phyloP scores from a whole-genome alignment of 1,140 invertebrate species.

The Drosophila teissieri region DNA sequence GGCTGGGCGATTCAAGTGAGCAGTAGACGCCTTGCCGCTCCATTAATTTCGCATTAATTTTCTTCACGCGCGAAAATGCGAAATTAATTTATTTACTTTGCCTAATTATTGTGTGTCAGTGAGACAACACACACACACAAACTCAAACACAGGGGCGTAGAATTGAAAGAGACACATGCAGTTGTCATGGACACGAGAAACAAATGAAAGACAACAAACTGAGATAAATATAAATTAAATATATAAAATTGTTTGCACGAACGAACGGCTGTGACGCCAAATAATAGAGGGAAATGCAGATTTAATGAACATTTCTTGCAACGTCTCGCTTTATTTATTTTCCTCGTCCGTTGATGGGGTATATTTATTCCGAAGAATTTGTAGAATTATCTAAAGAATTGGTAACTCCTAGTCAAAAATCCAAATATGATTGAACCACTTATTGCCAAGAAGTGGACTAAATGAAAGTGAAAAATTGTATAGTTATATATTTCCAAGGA shows the following conservation, averaged over 20 bases:
- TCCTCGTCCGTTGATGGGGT: too few relatives aligned
- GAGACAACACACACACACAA: not conserved
- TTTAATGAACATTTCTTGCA: slow-evolving; percentile 32
- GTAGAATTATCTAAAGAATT: too few relatives aligned
- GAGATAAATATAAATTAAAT: slow-evolving; percentile 59
- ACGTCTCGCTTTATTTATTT: slow-evolving; percentile 6
- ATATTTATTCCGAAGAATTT: too few relatives aligned
- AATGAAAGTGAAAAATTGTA: not conserved
- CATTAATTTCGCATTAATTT: slow-evolving; percentile 82
- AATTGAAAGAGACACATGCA: slow-evolving; percentile 45
- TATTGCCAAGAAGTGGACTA: too few relatives aligned
- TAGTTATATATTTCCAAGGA: not conserved
- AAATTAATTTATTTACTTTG: slow-evolving; percentile 81
- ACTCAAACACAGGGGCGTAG: slow-evolving; percentile 7
- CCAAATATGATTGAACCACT: too few relatives aligned
- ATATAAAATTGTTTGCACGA: slow-evolving; percentile 43
- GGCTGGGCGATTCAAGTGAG: slow-evolving; percentile 42
- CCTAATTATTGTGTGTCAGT: slow-evolving; percentile 46
- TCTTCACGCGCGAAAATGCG: slow-evolving; percentile 72
- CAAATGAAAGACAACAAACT: slow-evolving; percentile 12
- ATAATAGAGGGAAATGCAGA: slow-evolving; percentile 30
- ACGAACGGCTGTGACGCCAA: slow-evolving; percentile 20
- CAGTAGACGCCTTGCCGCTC: slow-evolving; percentile 68
- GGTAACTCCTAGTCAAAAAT: not conserved
- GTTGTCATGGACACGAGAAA: slow-evolving; percentile 48